Conservation (phyloP, 2,888 invertebrate species). For the Oligia strigilis region DNA sequence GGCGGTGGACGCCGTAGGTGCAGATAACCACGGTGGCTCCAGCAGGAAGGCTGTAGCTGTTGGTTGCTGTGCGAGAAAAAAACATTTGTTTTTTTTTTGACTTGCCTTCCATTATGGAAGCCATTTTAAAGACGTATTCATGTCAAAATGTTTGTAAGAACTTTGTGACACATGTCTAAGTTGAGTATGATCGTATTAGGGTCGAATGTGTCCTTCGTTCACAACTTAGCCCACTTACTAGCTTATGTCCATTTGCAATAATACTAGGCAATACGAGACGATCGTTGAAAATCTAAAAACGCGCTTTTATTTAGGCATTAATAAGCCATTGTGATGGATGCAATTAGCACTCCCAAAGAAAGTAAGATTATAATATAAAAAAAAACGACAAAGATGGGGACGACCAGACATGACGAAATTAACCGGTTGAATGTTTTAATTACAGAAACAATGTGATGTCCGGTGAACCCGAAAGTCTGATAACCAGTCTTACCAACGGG, state of each 20-base stretch:
- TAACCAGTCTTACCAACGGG: neutral
- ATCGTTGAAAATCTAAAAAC: neutral
- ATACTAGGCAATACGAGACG: neutral
- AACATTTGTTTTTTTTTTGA: too few relatives aligned
- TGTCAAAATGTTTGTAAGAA: neutral
- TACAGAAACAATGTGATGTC: too few relatives aligned
- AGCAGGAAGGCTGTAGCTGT: conserved; percentile 92
- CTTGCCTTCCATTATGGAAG: too few relatives aligned
- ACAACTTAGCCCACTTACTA: neutral
- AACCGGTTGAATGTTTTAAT: too few relatives aligned
- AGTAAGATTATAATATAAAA: neutral
- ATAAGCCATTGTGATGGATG: neutral
- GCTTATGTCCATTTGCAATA: neutral
- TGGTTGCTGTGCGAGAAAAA: conserved; percentile 85
- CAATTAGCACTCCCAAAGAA: neutral
- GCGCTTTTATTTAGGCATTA: neutral
- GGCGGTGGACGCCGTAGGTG: conserved; percentile 93
- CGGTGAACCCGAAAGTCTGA: neutral
- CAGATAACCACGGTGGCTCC: conserved; percentile 92
- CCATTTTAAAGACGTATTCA: too few relatives aligned
- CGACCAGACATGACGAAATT: neutral
- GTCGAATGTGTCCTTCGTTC: neutral
- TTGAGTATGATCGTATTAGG: neutral
- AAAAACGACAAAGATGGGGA: neutral
- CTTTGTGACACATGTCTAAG: neutral